Percentiles rank a stretch among this genome's conserved stretches.
Conservation (phyloP, 2,113 vertebrate genomes). For the Irena cyanogastra region DNA sequence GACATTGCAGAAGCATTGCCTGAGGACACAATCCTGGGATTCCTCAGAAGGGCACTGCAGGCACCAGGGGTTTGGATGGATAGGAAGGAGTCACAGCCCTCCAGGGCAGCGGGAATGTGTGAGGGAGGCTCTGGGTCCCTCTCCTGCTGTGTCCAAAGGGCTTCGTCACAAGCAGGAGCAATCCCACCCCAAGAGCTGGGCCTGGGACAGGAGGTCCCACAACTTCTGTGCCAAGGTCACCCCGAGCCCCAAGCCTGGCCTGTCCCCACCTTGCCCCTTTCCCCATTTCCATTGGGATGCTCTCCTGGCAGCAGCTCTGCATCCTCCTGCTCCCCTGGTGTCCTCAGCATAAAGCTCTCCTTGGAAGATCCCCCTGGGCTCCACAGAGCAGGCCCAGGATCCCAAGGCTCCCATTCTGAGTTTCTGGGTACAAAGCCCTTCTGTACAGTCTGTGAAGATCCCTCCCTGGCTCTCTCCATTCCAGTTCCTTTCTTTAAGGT, state of each 20-base stretch:
- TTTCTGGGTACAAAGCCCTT: neutral
- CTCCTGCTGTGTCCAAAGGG: neutral
- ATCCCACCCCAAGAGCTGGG: neutral
- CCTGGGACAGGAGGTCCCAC: neutral
- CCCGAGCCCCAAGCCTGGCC: neutral
- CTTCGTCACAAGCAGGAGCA: neutral
- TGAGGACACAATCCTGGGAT: neutral
- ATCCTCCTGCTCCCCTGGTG: neutral
- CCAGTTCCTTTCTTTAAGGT: conserved; percentile 28
- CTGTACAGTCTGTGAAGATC: conserved; percentile 28
- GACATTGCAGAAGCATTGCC: neutral
- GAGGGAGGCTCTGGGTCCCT: neutral
- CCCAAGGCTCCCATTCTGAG: neutral
- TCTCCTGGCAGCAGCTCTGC: neutral
- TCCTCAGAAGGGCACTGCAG: neutral
- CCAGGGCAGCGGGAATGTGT: accelerated
- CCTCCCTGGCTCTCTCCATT: neutral
- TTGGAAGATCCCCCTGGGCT: neutral
- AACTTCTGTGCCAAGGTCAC: neutral
- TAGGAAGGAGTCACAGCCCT: neutral
- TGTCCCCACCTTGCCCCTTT: neutral
- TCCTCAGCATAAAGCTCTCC: conserved; percentile 2
- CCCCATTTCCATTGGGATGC: neutral
- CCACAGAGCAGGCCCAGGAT: neutral
- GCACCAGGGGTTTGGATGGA: neutral